Conservation (phyloP, 2,888 invertebrate species). For the Crepidodera aurea region DNA sequence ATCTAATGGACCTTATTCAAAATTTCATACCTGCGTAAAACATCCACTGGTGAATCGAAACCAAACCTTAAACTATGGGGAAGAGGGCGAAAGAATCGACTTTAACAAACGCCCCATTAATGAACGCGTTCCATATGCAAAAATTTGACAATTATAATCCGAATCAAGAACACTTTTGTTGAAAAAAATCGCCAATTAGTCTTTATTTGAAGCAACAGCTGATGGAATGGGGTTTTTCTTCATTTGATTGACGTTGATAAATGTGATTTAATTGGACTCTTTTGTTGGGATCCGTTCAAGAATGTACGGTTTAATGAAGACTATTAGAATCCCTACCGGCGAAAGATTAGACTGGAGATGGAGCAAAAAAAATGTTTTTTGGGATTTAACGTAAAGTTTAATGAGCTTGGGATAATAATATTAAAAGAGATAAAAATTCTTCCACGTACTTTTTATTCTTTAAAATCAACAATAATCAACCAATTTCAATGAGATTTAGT, state of each 20-base stretch:
- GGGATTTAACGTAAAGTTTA: neutral
- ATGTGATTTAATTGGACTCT: constrained; percentile 30
- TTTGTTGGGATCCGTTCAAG: constrained; percentile 33
- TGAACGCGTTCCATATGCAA: constrained; percentile 31
- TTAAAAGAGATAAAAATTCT: neutral
- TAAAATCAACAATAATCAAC: too few relatives aligned
- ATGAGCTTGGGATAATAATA: neutral
- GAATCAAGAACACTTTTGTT: constrained; percentile 39
- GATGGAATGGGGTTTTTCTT: constrained; percentile 25
- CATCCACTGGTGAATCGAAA: too few relatives aligned
- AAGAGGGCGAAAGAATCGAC: too few relatives aligned
- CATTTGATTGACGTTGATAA: constrained; percentile 30
- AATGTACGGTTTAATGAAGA: constrained; percentile 36
- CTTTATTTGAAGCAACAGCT: constrained; percentile 32
- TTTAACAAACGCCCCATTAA: too few relatives aligned
- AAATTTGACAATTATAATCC: constrained; percentile 39
- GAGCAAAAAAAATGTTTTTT: neutral
- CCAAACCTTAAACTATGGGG: too few relatives aligned
- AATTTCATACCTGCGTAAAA: too few relatives aligned
- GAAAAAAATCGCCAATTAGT: constrained; percentile 36
- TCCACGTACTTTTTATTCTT: too few relatives aligned
- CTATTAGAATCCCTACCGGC: constrained; percentile 18
- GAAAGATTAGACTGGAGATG: constrained; percentile 1
- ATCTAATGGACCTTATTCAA: too few relatives aligned
- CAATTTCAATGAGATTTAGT: too few relatives aligned